phyloP scores from a whole-genome alignment of 37 sponge, comb jelly and placozoan genomes.

The Crambe crambe region DNA sequence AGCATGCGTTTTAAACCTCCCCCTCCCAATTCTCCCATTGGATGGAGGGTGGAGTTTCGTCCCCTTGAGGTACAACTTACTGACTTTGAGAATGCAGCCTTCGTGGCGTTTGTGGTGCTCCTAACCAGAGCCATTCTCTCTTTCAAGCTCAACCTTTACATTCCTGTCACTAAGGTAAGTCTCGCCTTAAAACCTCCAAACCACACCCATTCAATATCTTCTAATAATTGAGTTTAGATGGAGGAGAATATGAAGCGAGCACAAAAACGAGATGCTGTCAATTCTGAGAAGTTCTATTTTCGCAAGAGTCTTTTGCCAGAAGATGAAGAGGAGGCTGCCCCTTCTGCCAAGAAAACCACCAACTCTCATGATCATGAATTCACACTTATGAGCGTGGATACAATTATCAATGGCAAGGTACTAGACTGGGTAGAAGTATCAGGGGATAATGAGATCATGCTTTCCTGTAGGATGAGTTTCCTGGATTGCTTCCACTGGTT shows the following conservation, averaged over 20 bases:
- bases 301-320: conserved; percentile 74
- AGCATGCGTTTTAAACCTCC: conserved; percentile 99
- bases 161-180: conserved; percentile 91
- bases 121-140: conserved; percentile 88
- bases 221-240: conserved; percentile 29
- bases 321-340: conserved; percentile 40
- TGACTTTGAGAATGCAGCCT: conserved; percentile 98
- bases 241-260: conserved; percentile 90
- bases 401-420: conserved; percentile 95
- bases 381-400: conserved; percentile 75
- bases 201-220: not conserved
- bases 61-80: conserved; percentile 95
- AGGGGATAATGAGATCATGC: not conserved
- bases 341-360: not conserved
- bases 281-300: conserved; percentile 80
- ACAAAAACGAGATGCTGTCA: conserved; percentile 77
- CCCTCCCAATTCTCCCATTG: conserved; percentile 89
- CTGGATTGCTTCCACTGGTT: conserved; percentile 84
- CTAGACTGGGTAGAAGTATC: not conserved
- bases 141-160: conserved; percentile 89
- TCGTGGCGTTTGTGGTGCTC: conserved; percentile 85
- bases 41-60: conserved; percentile 99
- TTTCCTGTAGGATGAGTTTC: conserved; percentile 67
- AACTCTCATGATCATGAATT: conserved; percentile 62
- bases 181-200: not conserved